A percentile compares a stretch with the other conserved stretches of the same genome.
These are phyloP conservation scores for Tenthredo distinguenda DNA, from an alignment of 2,888 invertebrate species.

Conservation along the genomic window DNA sequence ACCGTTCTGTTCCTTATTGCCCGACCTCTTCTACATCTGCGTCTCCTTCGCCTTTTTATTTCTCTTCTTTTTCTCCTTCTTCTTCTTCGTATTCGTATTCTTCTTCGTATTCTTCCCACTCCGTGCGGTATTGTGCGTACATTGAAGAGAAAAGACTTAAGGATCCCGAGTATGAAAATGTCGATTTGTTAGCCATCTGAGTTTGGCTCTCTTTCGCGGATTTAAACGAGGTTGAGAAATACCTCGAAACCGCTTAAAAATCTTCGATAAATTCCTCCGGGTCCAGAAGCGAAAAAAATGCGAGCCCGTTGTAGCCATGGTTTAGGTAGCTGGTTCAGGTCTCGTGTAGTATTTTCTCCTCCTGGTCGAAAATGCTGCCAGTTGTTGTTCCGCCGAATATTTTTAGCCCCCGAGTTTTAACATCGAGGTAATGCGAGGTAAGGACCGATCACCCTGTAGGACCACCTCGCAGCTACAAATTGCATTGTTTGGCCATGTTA, in stretches of 20 bases:
- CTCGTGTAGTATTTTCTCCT: constrained; percentile 64
- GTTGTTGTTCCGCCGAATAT: constrained; percentile 60
- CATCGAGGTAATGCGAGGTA: constrained; percentile 43
- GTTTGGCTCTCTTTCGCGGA: background rate
- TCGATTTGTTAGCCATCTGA: background rate
- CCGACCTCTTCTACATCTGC: constrained; percentile 57
- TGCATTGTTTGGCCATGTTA: constrained; percentile 71
- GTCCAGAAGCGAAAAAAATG: constrained; percentile 62
- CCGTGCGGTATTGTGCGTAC: background rate
- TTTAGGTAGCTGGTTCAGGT: constrained; percentile 64
- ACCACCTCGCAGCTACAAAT: constrained; percentile 71
- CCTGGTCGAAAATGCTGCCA: constrained; percentile 62
- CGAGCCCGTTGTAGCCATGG: constrained; percentile 55
- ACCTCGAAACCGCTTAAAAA: constrained; percentile 38
- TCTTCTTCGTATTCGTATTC: background rate
- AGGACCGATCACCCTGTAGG: constrained; percentile 57
- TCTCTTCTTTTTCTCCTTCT: background rate
- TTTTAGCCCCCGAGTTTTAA: background rate
- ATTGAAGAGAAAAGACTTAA: background rate
- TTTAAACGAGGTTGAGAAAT: constrained; percentile 32
- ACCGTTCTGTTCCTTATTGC: constrained; percentile 75
- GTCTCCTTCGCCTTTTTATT: background rate
- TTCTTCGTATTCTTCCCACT: background rate
- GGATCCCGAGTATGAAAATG: background rate
- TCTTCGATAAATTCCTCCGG: constrained; percentile 64